phyloP scores from a whole-genome alignment of 2,797 vertebrate species.

The Cryptoblepharus egeriae region DNA sequence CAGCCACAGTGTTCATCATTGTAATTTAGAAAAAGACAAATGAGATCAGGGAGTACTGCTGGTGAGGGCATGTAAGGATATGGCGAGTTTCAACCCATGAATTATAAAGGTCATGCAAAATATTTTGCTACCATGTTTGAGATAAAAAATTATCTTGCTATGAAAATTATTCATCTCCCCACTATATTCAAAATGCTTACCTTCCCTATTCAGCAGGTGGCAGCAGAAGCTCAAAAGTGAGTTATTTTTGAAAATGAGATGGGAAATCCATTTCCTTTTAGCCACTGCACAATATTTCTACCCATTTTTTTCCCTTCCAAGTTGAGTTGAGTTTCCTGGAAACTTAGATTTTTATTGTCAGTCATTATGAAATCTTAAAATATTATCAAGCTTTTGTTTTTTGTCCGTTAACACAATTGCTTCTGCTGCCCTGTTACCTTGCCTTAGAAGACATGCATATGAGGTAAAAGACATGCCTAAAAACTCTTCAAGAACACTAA shows the following conservation, averaged over 20 bases:
- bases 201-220: constrained; percentile 43
- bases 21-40: background rate
- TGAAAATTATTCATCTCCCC: too few species aligned
- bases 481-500: background rate
- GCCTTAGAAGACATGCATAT: accelerated
- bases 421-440: constrained; percentile 22
- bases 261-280: background rate
- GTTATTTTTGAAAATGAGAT: background rate
- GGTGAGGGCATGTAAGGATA: background rate
- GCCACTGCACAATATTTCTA: accelerated
- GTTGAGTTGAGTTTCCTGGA: constrained; percentile 56
- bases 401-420: constrained; percentile 31
- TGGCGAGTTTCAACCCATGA: constrained; percentile 5
- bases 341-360: constrained; percentile 44
- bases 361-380: constrained; percentile 63
- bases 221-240: constrained; percentile 46
- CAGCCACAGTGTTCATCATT: background rate
- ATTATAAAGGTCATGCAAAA: background rate
- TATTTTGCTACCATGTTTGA: constrained; percentile 21
- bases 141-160: background rate
- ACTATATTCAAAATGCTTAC: background rate
- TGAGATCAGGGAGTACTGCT: background rate
- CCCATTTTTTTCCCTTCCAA: constrained; percentile 5
- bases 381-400: constrained; percentile 26
- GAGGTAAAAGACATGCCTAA: background rate